A percentile compares a stretch with the other conserved stretches of the same genome.
Evolutionary conservation across 2,888 invertebrate genomes (phyloP).

Genomic region (Caenorhabditis sp.): DNA sequence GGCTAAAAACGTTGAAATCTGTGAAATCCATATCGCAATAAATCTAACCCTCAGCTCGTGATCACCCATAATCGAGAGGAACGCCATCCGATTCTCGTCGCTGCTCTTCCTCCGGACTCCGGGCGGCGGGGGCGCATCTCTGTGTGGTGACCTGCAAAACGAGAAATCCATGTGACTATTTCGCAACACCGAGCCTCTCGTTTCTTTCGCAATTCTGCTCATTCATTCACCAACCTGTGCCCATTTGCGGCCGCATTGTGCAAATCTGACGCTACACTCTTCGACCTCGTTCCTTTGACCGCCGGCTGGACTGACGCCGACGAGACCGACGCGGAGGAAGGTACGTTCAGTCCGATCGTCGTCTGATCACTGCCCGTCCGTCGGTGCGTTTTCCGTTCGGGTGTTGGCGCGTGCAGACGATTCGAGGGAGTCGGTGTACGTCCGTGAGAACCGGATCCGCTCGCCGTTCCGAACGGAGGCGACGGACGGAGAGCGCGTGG

Average conservation of each 20-base stretch:
- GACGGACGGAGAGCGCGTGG: constrained; percentile 23
- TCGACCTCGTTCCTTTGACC: constrained; percentile 14
- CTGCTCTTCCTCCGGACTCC: constrained; percentile 20
- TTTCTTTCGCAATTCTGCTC: not conserved
- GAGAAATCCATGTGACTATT: not conserved
- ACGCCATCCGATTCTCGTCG: constrained; percentile 6
- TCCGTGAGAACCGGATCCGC: constrained; percentile 11
- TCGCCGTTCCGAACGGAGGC: constrained; percentile 2
- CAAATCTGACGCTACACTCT: constrained; percentile 30
- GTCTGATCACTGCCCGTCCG: constrained; percentile 46
- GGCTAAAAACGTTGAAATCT: constrained; percentile 28
- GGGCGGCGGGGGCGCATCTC: constrained; percentile 23
- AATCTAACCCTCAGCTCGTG: constrained; percentile 20
- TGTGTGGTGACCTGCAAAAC: constrained; percentile 22
- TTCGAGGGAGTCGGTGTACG: constrained; percentile 26
- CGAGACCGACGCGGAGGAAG: not conserved
- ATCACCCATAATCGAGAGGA: constrained; percentile 1
- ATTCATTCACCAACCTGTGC: not conserved
- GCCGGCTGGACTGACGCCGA: constrained; percentile 2
- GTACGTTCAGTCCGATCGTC: constrained; percentile 13
- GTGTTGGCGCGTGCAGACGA: constrained; percentile 11
- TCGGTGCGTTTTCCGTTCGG: constrained; percentile 26
- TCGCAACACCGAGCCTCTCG: constrained; percentile 8
- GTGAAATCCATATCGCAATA: too few species aligned
- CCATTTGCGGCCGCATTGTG: constrained; percentile 4